Base-by-base conservation (phyloP, 1,140 invertebrate genomes). In the Leptinotarsa lineolata region DNA sequence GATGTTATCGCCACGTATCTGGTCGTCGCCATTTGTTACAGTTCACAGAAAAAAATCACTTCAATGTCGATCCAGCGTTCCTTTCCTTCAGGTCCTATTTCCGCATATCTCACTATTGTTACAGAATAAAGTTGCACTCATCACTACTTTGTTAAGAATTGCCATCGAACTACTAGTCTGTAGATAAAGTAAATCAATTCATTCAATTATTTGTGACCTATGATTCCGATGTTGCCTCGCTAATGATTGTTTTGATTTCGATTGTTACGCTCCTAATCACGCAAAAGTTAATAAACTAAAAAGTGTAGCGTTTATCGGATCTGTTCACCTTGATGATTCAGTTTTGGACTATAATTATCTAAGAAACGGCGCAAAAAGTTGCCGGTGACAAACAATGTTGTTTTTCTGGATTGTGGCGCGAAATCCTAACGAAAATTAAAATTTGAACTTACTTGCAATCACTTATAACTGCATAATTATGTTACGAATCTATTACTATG, bases 1-100 rank as follows among this genome's bases (percentile, higher is more conserved):
- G 70, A 63, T 16, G 63, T 67, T 18, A 67, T 48, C 44, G 54
- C 64, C 24, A 72, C 21, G 39, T 18, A 68, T 24, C 63, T 45
- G 67, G 30, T 54, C 18, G 39, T 22, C 46, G 63, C 45, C 39
- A 64, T 64, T 30, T 54, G 15, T 18, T 18, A 54, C 16, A 54
- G 13, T 18, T 39, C 30, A 39, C 30, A 39, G 30, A 39, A 39
- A 39, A 39, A 39, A 39, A 39, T 39, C 30, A 39, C 30, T 39
- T 39, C 30, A 39, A 39, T 39, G 30, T 39, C 30, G 30, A 39
- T 39, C 30, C 8, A 39, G 30, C 30, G 30, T 39, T 39, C 2
- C 8, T 11, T 1, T 39, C 30, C 30, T 39, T 54, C 48, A 54
- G 48, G 48, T 54, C 48, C 48, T 54, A 39, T 39, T 39, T 39